phyloP scores from a whole-genome alignment of 1,140 invertebrate genomes.

The Drosophila pallidifrons region DNA sequence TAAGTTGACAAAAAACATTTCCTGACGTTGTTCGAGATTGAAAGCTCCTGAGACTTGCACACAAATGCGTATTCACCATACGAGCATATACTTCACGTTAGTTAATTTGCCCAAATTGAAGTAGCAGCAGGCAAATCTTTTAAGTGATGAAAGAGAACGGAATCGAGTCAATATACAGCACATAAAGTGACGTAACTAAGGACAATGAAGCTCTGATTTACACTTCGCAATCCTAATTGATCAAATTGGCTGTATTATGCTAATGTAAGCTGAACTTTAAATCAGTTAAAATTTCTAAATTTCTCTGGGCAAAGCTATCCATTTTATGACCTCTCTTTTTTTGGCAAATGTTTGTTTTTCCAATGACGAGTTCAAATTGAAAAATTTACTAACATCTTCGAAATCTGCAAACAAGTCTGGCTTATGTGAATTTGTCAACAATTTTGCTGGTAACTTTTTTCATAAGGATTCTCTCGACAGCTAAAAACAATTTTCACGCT shows the following conservation, averaged over 20 bases:
- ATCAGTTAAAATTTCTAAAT: no score
- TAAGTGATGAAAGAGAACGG: slow-evolving; percentile 37
- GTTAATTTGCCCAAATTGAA: slow-evolving; percentile 42
- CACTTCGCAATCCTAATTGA: slow-evolving; percentile 19
- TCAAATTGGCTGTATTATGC: background rate
- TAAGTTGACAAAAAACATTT: slow-evolving; percentile 47
- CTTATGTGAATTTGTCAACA: background rate
- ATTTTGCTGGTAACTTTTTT: background rate
- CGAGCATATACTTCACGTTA: slow-evolving; percentile 23
- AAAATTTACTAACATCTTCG: background rate
- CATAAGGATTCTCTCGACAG: background rate
- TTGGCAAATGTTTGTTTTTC: no score
- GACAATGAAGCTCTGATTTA: background rate
- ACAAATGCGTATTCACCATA: slow-evolving; percentile 9
- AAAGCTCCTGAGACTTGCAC: slow-evolving; percentile 26
- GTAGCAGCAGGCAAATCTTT: slow-evolving; percentile 32
- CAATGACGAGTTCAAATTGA: no score
- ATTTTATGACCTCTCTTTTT: no score
- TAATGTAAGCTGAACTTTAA: no score
- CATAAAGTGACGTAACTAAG: slow-evolving; percentile 1
- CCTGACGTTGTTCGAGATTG: slow-evolving; percentile 45
- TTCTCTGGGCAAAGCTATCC: no score
- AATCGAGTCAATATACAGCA: background rate
- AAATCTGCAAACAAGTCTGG: background rate
- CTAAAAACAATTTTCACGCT: slow-evolving; percentile 34